Evolutionary conservation across 2,797 vertebrate species (phyloP), one percentile per base, ranked within the genome.

Genomic region (Anableps anableps): DNA sequence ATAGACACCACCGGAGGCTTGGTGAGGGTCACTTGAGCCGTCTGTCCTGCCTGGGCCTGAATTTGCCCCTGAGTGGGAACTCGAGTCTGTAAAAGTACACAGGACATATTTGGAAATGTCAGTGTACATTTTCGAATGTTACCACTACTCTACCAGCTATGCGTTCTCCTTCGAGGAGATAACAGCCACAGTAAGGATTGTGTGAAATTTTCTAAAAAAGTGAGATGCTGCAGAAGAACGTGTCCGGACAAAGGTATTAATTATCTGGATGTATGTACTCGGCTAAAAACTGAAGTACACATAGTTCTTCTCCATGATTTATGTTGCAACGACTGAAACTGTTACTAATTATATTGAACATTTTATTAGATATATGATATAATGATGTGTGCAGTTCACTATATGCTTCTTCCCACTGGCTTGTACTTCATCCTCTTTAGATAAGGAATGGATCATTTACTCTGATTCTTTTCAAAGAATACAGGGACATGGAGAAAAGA

Each of bases 1-100:
- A 98, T 95, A 1, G 97, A 97, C 71, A 98, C 97, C 80, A 97
- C 97, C 0, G 96, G 94, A 78, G 97, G 97, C 86, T 98, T 98
- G 68, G 97, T 97, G 88, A 98, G 93, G 72, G 97, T 97, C 86
- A 98, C 97, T 84, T 98, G 97, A 31, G 97, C 95, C 0, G 96
- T 94, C 84, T 96, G 96, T 0, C 95, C 96, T 10, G 95, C 86
- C 83, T 97, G 97, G 47, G 95, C 86, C 84, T 96, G 96, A 82
- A 97, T 96, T 91, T 78, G 79, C 16, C 79, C 79, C 53, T 81
- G 79, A 41, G 95, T 91, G 86, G 96, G 94, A 38, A 98, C 95
- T 83, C 97, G 96, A 31, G 97, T 94, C 96, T 96, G 84, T 77
- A 48, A 74, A 74, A 45, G 84, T 80, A 76, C 31, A 75, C 1